Evolutionary conservation across 2,113 vertebrate species (phyloP).

Genomic region (Oxyura jamaicensis): DNA sequence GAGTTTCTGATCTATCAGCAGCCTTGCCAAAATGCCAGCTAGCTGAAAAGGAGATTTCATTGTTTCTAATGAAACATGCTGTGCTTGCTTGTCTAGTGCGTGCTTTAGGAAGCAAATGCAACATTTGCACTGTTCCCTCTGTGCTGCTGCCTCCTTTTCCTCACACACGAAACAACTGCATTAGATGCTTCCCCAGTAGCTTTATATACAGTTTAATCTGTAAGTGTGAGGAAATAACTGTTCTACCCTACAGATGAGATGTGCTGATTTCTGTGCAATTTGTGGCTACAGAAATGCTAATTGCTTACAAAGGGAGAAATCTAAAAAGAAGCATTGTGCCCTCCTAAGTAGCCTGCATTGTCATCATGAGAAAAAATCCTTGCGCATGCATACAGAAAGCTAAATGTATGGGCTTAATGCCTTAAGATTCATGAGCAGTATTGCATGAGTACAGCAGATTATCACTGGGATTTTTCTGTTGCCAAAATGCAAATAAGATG

Average conservation of each 20-base stretch:
- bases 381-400: background rate
- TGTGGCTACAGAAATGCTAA: background rate
- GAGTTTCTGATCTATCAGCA: conserved; percentile 51
- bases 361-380: background rate
- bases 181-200: background rate
- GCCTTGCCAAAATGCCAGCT: conserved; percentile 54
- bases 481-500: background rate
- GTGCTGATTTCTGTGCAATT: background rate
- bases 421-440: background rate
- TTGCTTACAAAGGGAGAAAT: background rate
- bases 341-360: background rate
- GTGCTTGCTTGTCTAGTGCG: conserved; percentile 24
- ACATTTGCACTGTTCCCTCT: background rate
- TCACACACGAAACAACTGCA: background rate
- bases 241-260: background rate
- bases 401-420: background rate
- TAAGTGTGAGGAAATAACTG: background rate
- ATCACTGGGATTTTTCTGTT: background rate
- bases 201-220: background rate
- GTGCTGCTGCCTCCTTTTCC: background rate
- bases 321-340: background rate
- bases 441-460: background rate
- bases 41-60: conserved; percentile 67
- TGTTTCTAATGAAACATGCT: conserved; percentile 69
- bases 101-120: conserved; percentile 42